Conservation (phyloP, 92 coral and sea anemone species). For the Epizoanthus stellaris region DNA sequence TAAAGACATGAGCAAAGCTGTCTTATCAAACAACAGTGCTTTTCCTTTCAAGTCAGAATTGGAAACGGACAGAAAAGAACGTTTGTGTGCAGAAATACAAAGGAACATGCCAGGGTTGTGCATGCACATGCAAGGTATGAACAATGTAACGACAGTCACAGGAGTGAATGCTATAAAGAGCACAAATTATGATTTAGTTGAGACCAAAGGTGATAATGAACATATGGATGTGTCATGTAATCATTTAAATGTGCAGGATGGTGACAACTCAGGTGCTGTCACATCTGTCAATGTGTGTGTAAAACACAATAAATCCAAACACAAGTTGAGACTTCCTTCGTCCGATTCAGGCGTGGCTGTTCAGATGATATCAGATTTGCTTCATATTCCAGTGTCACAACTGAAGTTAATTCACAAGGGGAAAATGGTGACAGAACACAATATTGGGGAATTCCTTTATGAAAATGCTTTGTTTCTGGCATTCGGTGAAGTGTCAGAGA, state of each 20-base stretch:
- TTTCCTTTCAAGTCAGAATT: not conserved
- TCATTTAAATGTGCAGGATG: not conserved
- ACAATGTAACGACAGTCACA: not conserved
- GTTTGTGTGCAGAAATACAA: conserved; percentile 2
- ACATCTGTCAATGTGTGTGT: conserved; percentile 51
- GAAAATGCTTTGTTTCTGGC: conserved; percentile 81
- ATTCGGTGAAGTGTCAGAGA: conserved; percentile 89
- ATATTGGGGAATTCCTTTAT: conserved; percentile 51
- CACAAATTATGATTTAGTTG: not conserved
- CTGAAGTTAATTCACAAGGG: conserved; percentile 91
- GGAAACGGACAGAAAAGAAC: not conserved
- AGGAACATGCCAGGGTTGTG: not conserved
- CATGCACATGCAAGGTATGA: not conserved
- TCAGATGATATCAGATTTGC: conserved; percentile 64
- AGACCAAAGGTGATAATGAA: not conserved
- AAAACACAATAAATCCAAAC: conserved; percentile 83
- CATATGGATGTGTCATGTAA: not conserved
- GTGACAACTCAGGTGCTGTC: not conserved
- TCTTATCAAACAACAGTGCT: not conserved
- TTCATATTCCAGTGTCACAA: conserved; percentile 73
- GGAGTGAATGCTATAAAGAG: not conserved
- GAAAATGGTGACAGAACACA: conserved; percentile 67
- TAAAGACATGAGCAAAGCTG: not conserved
- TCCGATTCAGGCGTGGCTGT: conserved; percentile 42
- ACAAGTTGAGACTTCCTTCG: conserved; percentile 53